Percentiles rank a stretch among this genome's conserved stretches.
These are phyloP conservation scores for Gortyna flavago DNA, from an alignment of 2,888 invertebrate genomes.

Conservation along the genomic window DNA sequence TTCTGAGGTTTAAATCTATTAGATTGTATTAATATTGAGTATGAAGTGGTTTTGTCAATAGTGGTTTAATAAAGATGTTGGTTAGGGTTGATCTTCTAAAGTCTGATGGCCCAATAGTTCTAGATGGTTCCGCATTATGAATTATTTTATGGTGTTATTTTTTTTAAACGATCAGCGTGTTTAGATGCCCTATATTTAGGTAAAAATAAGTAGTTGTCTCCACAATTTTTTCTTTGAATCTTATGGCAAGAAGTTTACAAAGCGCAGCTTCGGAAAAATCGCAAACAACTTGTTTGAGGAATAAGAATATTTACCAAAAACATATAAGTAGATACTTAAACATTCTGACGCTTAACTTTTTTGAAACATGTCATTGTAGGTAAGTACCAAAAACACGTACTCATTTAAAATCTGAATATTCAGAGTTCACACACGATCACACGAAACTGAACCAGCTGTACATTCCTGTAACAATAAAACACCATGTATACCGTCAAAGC, in stretches of 20 bases:
- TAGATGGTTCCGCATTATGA: not conserved
- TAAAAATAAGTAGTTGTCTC: not conserved
- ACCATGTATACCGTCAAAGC: slow-evolving; percentile 66
- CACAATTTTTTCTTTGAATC: not conserved
- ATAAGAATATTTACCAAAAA: not conserved
- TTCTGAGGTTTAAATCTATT: slow-evolving; percentile 74
- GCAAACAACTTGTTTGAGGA: too few species aligned
- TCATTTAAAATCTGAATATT: slow-evolving; percentile 42
- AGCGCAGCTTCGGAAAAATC: not conserved
- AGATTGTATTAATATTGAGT: slow-evolving; percentile 72
- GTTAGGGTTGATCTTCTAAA: slow-evolving; percentile 33
- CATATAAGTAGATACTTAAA: not conserved
- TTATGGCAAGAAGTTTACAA: not conserved
- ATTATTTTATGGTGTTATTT: accelerated
- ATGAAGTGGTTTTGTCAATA: slow-evolving; percentile 75
- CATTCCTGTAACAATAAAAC: slow-evolving; percentile 59
- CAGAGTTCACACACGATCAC: slow-evolving; percentile 53
- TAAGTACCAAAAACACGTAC: slow-evolving; percentile 17
- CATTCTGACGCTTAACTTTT: not conserved
- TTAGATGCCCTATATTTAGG: not conserved
- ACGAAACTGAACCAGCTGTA: slow-evolving; percentile 60
- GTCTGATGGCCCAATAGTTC: not conserved
- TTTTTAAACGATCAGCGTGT: not conserved
- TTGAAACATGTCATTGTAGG: slow-evolving; percentile 3
- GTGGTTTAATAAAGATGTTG: slow-evolving; percentile 54